phyloP scores from a whole-genome alignment of 2,797 vertebrate species.

The Philypnodon macrostomus region DNA sequence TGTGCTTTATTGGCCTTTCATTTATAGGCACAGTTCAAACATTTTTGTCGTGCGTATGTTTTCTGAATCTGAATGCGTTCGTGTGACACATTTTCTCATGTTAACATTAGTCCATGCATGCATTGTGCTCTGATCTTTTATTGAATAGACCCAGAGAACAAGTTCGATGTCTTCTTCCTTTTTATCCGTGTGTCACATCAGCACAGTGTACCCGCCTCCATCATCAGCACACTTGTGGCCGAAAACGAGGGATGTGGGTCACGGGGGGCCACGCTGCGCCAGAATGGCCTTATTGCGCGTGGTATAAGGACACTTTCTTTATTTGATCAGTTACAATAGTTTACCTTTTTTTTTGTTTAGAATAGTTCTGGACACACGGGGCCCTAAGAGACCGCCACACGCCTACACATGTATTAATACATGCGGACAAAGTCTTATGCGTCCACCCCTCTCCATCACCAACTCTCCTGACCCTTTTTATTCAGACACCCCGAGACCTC shows the following conservation, averaged over 20 bases:
- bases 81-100: too few relatives aligned
- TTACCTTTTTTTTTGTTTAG: slow-evolving; percentile 15
- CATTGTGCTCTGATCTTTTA: slow-evolving; percentile 36
- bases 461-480: slow-evolving; percentile 71
- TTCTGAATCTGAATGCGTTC: too few relatives aligned
- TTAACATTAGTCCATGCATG: slow-evolving; percentile 41
- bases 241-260: slow-evolving; percentile 63
- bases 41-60: too few relatives aligned
- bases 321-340: slow-evolving; percentile 13
- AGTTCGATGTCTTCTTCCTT: slow-evolving; percentile 10
- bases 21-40: too few relatives aligned
- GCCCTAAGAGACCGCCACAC: slow-evolving; percentile 60
- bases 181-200: slow-evolving; percentile 14
- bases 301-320: slow-evolving; percentile 41
- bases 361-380: slow-evolving; percentile 51
- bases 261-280: slow-evolving; percentile 39
- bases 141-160: slow-evolving; percentile 37
- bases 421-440: slow-evolving; percentile 43
- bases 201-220: slow-evolving; percentile 15
- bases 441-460: slow-evolving; percentile 42
- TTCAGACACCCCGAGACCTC: slow-evolving; percentile 72
- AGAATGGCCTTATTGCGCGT: slow-evolving; percentile 37
- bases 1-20: slow-evolving; percentile 2
- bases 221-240: slow-evolving; percentile 58
- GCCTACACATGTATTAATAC: slow-evolving; percentile 66